Evolutionary conservation across 2,113 vertebrate species (phyloP).

Genomic region (human (Homo sapiens)): GRCh38 chrX:148949501-148950000

Average conservation of each 20-base stretch:
- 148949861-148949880: conserved; percentile 74
- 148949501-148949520: not conserved
- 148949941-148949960: conserved; percentile 8
- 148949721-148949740: conserved; percentile 40
- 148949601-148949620: conserved; percentile 1
- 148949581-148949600: not conserved
- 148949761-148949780: conserved; percentile 74
- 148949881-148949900: conserved; percentile 40
- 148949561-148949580: not conserved
- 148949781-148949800: conserved; percentile 78
- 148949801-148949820: conserved; percentile 81
- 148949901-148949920: conserved; percentile 46
- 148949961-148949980: conserved; percentile 68
- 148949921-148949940: conserved; percentile 43
- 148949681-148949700: conserved; percentile 26
- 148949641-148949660: conserved; percentile 61
- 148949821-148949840: conserved; percentile 83
- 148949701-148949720: conserved; percentile 58
- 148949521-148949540: not conserved
- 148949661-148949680: conserved; percentile 66
- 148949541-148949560: not conserved
- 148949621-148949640: conserved; percentile 42
- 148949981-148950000: conserved; percentile 56
- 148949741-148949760: conserved; percentile 78
- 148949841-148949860: conserved; percentile 80